Base-by-base conservation (phyloP, 2,888 invertebrate genomes). In the Epirrhoe alternata region DNA sequence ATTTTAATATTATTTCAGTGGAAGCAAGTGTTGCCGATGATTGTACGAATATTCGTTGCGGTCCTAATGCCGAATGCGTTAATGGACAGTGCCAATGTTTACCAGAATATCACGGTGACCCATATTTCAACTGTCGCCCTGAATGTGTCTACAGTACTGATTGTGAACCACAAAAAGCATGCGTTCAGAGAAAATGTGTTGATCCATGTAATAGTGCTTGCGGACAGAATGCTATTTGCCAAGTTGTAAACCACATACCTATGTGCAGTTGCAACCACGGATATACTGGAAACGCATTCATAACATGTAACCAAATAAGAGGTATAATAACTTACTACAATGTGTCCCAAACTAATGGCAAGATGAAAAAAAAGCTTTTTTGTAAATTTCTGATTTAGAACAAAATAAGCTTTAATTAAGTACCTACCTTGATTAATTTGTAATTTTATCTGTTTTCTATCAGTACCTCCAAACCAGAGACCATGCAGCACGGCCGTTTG, bases 121-220 rank as follows among this genome's bases (percentile, higher is more conserved):
- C 97, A 16, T 96, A 95, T 79, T 91, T 94, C 61, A 95, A 95
- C 64, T 97, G 97, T 80, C 94, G 96, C 64, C 97, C 97, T 0
- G 97, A 97, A 88, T 97, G 97, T 86, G 94, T 97, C 17, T 94
- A 95, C 58, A 97, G 96, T 83, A 94, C 95, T 1, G 97, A 97
- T 73, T 97, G 97, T 82, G 88, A 95, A 0, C 86, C 94, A 66
- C 90, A 94, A 74, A 95, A 94, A 77, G 96, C 97, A 58, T 98
- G 97, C 81, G 92, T 96, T 42, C 94, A 95, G 81, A 95, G 95
- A 78, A 96, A 96, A 88, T 97, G 97, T 83, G 84, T 94, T 6
- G 95, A 97, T 83, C 97, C 97, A 6, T 97, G 97, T 76, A 90
- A 94, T 47, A 95, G 95, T 66, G 95, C 95, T 14, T 96, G 97